Base-by-base conservation (phyloP, 2,113 vertebrate genomes). In the Notarius quadriscutis region DNA sequence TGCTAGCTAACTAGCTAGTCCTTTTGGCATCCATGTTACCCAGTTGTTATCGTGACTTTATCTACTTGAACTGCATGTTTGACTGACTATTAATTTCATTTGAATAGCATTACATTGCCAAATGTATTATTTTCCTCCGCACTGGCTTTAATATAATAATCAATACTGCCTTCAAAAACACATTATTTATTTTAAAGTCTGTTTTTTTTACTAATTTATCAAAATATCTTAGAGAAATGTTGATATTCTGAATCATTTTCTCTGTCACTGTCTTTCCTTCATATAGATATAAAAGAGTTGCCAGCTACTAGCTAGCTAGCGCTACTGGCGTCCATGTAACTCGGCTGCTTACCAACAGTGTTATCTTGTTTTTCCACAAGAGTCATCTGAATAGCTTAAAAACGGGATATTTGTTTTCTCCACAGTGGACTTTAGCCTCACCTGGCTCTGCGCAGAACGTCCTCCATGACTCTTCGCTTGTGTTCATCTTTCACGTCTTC, bases 371-470 rank as follows among this genome's bases (percentile, higher is more conserved):
- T 27, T 27, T 55, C 7, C 11, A 78, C 0, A 14, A 7, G 27
- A 60, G 20, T 60, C 27, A 20, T 57, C 7, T 30, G 22, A 27
- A 30, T 34, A 58, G 12, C 7, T 15, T 80, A 20, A 58, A 34
- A 30, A 57, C 0, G 0, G 4, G 10, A 79, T 18, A 18, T 57
- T 78, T 78, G 1, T 22, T 53, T 17, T 15, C 77, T 30, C 51
- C 63, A 25, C 50, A 51, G 22, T 7, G 10, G 20, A 25, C 25
- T 48, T 67, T 3, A 86, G 89, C 50, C 15, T 94, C 89, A 99
- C 98, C 97, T 98, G 94, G 98, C 97, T 93, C 97, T 96, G 82
- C 86, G 91, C 1, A 99, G 94, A 88, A 99, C 97, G 86, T 93
- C 92, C 81, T 96, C 95, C 98, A 99, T 99, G 65, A 97, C 93